Percentiles rank a stretch among this genome's conserved stretches.
Conservation (phyloP, 2,113 vertebrate species). For the Arothron firmamentum region DNA sequence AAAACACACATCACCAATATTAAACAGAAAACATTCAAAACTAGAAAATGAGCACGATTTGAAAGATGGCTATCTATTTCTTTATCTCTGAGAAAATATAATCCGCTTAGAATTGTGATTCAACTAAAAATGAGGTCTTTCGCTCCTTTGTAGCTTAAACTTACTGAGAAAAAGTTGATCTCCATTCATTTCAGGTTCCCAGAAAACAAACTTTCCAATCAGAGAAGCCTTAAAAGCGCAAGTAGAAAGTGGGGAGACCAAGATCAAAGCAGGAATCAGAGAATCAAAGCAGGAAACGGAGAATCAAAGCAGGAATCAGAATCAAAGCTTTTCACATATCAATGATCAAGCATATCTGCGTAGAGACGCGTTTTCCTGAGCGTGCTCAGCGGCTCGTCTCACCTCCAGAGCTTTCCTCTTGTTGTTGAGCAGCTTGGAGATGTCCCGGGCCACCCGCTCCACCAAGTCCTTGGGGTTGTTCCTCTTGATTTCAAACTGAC, state of each 20-base stretch:
- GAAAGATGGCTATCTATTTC: conserved; percentile 6
- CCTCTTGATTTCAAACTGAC: conserved; percentile 92
- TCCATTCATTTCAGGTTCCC: too few species aligned
- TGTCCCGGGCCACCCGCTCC: conserved; percentile 92
- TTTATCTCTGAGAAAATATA: conserved; percentile 17
- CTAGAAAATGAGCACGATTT: conserved; percentile 1
- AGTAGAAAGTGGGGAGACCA: background rate
- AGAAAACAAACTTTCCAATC: too few species aligned
- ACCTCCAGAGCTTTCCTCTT: conserved; percentile 97
- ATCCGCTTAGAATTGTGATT: conserved; percentile 14
- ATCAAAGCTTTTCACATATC: too few species aligned
- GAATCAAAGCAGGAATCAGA: background rate
- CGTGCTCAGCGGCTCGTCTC: conserved; percentile 47
- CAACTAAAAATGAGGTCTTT: conserved; percentile 1
- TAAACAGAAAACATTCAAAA: conserved; percentile 14
- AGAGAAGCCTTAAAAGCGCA: background rate
- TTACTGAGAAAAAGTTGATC: background rate
- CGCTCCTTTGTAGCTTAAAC: background rate
- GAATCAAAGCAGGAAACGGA: background rate
- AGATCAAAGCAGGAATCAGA: background rate
- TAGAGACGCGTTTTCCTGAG: background rate
- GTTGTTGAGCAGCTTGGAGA: conserved; percentile 90
- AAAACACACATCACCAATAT: conserved; percentile 2
- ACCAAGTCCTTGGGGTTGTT: conserved; percentile 92
- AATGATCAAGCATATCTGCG: too few species aligned